phyloP scores from a whole-genome alignment of 2,113 vertebrate genomes.

The Trematomus loennbergii region DNA sequence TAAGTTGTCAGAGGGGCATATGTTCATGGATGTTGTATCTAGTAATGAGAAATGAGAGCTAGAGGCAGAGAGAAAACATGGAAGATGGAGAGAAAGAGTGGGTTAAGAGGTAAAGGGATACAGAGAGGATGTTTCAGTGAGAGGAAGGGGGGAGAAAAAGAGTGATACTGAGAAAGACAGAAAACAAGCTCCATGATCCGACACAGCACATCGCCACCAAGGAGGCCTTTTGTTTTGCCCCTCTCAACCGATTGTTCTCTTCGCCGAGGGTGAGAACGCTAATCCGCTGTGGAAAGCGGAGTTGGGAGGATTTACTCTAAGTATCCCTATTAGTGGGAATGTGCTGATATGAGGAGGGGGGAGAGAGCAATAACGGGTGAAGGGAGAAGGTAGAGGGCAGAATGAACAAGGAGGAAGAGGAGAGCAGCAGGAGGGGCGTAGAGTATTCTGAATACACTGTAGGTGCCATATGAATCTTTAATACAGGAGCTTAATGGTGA shows the following conservation, averaged over 20 bases:
- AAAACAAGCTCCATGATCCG: conserved; percentile 65
- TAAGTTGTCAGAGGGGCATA: conserved; percentile 60
- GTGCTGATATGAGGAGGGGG: conserved; percentile 58
- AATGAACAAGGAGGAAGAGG: conserved; percentile 48
- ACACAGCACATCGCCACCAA: conserved; percentile 69
- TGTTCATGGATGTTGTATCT: conserved; percentile 39
- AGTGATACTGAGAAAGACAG: conserved; percentile 35
- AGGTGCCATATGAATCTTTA: conserved; percentile 77
- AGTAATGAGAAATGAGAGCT: conserved; percentile 67
- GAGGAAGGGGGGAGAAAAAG: conserved; percentile 10
- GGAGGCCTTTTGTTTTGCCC: conserved; percentile 73
- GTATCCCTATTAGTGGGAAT: conserved; percentile 82
- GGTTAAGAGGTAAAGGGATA: conserved; percentile 22
- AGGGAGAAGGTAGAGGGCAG: conserved; percentile 55
- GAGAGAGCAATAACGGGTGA: conserved; percentile 23
- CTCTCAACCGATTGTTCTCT: conserved; percentile 77
- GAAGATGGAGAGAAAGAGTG: conserved; percentile 16
- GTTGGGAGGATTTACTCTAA: conserved; percentile 81
- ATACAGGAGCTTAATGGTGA: conserved; percentile 72
- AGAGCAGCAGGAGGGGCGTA: conserved; percentile 50
- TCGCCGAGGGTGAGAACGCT: conserved; percentile 71
- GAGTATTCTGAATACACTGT: conserved; percentile 55
- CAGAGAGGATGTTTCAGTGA: conserved; percentile 34
- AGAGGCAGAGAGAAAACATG: conserved; percentile 25
- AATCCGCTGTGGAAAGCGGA: conserved; percentile 78